Evolutionary conservation across 1,140 invertebrate species (phyloP).

Genomic region (Drosophila ficusphila): DNA sequence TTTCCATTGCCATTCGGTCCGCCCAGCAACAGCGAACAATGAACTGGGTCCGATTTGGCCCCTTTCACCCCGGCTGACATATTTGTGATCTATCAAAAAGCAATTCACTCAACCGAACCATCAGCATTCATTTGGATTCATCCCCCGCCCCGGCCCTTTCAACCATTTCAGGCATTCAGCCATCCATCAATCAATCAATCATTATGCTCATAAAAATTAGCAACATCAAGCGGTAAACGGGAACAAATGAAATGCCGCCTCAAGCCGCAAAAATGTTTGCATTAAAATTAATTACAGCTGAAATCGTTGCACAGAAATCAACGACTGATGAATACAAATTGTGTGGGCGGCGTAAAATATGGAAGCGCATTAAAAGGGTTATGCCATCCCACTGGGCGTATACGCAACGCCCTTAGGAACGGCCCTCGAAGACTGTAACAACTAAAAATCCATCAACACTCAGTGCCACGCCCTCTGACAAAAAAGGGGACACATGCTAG

Average conservation of each 20-base stretch:
- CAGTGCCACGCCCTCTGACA: constrained; percentile 2
- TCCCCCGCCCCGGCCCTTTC: background rate
- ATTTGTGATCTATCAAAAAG: constrained; percentile 69
- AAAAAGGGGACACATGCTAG: constrained; percentile 4
- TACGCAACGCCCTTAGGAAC: constrained; percentile 11
- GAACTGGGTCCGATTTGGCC: background rate
- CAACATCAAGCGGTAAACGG: constrained; percentile 45
- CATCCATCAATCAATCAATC: constrained; percentile 72
- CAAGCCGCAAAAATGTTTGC: constrained; percentile 57
- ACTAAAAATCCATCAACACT: constrained; percentile 44
- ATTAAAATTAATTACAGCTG: constrained; percentile 72
- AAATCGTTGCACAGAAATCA: constrained; percentile 6
- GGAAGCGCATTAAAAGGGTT: constrained; percentile 32
- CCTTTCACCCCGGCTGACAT: constrained; percentile 17
- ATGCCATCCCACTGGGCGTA: constrained; percentile 33
- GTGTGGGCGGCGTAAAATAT: constrained; percentile 24
- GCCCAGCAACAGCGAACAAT: constrained; percentile 19
- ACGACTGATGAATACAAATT: constrained; percentile 53
- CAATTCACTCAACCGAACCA: constrained; percentile 67
- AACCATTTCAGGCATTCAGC: constrained; percentile 12
- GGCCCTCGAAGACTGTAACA: constrained; percentile 18
- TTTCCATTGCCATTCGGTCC: constrained; percentile 23
- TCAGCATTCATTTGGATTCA: constrained; percentile 63
- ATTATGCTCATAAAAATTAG: constrained; percentile 77
- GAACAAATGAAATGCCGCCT: constrained; percentile 32